Percentiles rank a stretch among this genome's conserved stretches.
phyloP scores from a whole-genome alignment of 2,797 vertebrate species.

The Dendrocincla tyrannina region DNA sequence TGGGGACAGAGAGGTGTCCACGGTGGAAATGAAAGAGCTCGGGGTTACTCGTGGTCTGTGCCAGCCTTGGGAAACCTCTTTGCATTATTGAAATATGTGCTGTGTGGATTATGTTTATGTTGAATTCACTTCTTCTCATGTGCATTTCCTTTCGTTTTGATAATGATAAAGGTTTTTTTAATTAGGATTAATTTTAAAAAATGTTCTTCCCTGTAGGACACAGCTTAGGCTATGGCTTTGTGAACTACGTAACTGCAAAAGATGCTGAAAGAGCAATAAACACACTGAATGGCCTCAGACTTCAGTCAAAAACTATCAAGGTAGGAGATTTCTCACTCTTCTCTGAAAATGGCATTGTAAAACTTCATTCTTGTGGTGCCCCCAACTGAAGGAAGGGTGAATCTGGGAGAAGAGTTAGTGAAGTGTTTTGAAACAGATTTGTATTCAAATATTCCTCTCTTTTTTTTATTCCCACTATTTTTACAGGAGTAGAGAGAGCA shows the following conservation, averaged over 20 bases:
- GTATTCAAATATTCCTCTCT: background rate
- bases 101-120: background rate
- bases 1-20: background rate
- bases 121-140: background rate
- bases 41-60: accelerated
- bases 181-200: background rate
- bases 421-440: background rate
- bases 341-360: background rate
- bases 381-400: background rate
- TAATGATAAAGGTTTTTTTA: background rate
- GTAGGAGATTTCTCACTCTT: conserved; percentile 76
- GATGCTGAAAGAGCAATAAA: conserved; percentile 99
- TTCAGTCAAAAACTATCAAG: conserved; percentile 99
- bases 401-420: background rate
- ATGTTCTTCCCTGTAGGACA: conserved; percentile 86
- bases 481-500: background rate
- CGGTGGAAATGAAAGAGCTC: background rate
- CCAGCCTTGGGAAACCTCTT: background rate
- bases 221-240: conserved; percentile 99
- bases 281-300: conserved; percentile 98
- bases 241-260: conserved; percentile 99
- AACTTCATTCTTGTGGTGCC: background rate
- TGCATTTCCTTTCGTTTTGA: background rate
- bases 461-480: background rate
- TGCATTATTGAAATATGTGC: background rate